These are phyloP conservation scores for Cephalopachus bancanus DNA, from an alignment of 2,797 vertebrate genomes.

Conservation along the genomic window DNA sequence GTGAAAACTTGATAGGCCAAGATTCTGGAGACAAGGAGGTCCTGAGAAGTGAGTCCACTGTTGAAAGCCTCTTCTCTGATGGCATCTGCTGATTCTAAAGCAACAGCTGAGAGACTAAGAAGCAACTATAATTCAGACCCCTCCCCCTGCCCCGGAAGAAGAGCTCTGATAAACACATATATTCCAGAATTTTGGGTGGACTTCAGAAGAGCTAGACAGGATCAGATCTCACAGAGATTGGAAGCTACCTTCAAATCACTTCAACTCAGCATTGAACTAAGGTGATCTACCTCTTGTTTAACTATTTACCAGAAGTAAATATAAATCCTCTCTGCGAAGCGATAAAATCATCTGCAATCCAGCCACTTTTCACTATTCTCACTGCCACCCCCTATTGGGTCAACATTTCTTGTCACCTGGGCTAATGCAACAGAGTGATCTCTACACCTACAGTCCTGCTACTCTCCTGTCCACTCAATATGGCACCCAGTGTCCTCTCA, in stretches of 20 bases:
- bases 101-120: neutral
- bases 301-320: neutral
- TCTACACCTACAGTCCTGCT: neutral
- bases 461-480: neutral
- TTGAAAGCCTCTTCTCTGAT: neutral
- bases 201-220: neutral
- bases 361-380: neutral
- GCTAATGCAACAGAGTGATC: neutral
- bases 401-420: neutral
- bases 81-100: neutral
- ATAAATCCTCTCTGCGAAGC: neutral
- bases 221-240: neutral
- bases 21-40: neutral
- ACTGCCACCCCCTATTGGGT: neutral
- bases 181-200: neutral
- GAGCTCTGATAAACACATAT: neutral
- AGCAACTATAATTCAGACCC: neutral
- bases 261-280: neutral
- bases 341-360: neutral
- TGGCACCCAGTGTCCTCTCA: neutral
- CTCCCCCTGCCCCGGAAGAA: neutral
- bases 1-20: neutral
- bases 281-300: neutral
- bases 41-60: neutral
- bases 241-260: neutral